Base-by-base conservation (phyloP, 1,140 invertebrate genomes). In the Heliconius melpomene region DNA sequence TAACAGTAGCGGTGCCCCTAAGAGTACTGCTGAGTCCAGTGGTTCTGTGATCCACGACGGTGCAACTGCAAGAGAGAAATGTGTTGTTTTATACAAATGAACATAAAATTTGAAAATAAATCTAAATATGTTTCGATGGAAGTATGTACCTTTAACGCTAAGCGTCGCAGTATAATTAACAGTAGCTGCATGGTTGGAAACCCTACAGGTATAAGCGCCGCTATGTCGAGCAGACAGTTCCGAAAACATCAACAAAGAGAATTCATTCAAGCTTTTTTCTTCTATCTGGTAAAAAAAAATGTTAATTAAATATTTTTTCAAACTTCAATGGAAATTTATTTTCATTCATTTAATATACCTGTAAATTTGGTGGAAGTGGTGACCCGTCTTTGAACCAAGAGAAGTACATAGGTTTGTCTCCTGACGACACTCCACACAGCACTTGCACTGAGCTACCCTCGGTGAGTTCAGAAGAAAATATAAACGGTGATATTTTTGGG, bases 401-500 rank as follows among this genome's bases (percentile, higher is more conserved):
- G 85, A 98, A 97, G 85, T 96, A 96, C 75, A 98, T 96, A 2
- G 97, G 97, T 66, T 97, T 96, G 93, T 98, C 98, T 2, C 98
- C 98, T 74, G 97, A 97, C 77, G 96, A 97, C 9, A 98, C 96
- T 57, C 96, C 97, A 91, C 98, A 98, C 1, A 97, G 96, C 36
- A 98, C 96, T 85, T 97, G 97, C 20, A 97, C 97, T 38, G 98
- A 95, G 87, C 97, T 97, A 40, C 98, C 98, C 94, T 98, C 97
- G 89, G 97, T 96, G 70, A 98, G 94, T 86, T 97, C 97, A 75
- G 96, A 95, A 1, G 97, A 97, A 88, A 99, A 98, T 88, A 96
- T 95, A 90, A 98, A 97, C 71, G 97, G 96, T 80, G 97, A 96
- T 89, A 98, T 96, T 81, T 97, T 96, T 13, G 97, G 97, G 8